Evolutionary conservation across 2,888 invertebrate genomes (phyloP).

Genomic region (Gymnocheta viridis): DNA sequence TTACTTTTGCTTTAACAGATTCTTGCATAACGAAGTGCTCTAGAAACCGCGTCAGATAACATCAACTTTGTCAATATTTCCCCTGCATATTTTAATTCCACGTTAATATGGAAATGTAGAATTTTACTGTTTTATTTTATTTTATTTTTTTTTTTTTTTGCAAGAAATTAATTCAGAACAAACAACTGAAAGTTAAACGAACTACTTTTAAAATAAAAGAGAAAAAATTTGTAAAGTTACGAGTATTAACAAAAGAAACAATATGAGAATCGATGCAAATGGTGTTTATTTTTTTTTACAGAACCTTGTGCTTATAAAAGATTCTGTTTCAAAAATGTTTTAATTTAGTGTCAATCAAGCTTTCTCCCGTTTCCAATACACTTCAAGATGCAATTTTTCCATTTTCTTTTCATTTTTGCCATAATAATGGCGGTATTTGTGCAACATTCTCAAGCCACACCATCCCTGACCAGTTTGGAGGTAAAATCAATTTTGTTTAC

Average conservation of each 20-base stretch:
- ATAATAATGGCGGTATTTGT: constrained; percentile 8
- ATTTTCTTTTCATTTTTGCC: constrained; percentile 1
- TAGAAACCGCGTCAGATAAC: not conserved
- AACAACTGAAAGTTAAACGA: not conserved
- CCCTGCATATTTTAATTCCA: too few species aligned
- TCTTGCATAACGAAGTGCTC: not conserved
- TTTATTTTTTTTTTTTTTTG: not conserved
- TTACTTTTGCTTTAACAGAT: not conserved
- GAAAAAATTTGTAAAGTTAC: not conserved
- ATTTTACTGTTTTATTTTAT: not conserved
- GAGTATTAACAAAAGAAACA: too few species aligned
- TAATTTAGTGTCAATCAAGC: not conserved
- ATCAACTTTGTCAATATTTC: not conserved
- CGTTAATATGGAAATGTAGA: not conserved
- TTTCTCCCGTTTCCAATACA: not conserved
- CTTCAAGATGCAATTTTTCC: constrained; percentile 3
- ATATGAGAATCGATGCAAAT: too few species aligned
- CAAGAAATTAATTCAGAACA: not conserved
- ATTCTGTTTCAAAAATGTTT: not conserved
- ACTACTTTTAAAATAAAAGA: not conserved
- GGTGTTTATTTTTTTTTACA: not conserved
- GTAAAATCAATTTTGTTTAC: constrained; percentile 9
- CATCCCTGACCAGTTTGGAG: not conserved
- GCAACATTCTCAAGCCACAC: not conserved
- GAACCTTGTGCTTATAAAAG: not conserved